These are phyloP conservation scores for Timandra comae DNA, from an alignment of 2,888 invertebrate species.

Conservation along the genomic window DNA sequence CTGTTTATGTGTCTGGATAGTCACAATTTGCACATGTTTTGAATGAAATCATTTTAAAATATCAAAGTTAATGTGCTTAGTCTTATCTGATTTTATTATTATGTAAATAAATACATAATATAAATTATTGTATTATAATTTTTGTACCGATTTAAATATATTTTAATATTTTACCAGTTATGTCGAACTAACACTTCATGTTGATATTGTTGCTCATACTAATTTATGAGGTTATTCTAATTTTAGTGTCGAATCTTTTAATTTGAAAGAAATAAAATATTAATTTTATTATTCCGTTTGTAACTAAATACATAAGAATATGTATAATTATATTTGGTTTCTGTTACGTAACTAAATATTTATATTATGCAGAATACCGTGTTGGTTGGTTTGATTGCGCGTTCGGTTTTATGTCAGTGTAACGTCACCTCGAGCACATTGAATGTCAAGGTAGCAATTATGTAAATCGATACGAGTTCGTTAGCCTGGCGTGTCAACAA, in stretches of 20 bases:
- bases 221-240: slow-evolving; percentile 12
- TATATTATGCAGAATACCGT: no score
- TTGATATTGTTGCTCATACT: slow-evolving; percentile 19
- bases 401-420: slow-evolving; percentile 10
- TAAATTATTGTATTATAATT: slow-evolving; percentile 10
- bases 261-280: background rate
- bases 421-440: slow-evolving; percentile 10
- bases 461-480: slow-evolving; percentile 49
- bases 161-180: slow-evolving; percentile 19
- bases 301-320: no score
- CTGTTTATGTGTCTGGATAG: slow-evolving; percentile 18
- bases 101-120: slow-evolving; percentile 14
- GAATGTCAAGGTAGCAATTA: slow-evolving; percentile 42
- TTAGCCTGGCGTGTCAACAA: slow-evolving; percentile 40
- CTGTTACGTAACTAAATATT: no score
- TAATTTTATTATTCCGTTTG: no score
- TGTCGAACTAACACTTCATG: slow-evolving; percentile 6
- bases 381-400: slow-evolving; percentile 6
- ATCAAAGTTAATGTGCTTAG: slow-evolving; percentile 15
- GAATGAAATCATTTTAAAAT: slow-evolving; percentile 14
- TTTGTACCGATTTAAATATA: slow-evolving; percentile 17
- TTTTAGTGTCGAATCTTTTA: background rate
- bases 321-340: no score
- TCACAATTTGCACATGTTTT: slow-evolving; percentile 13
- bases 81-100: slow-evolving; percentile 8